Base-by-base conservation (phyloP, 2,888 invertebrate genomes). In the Polylopha cassiicola region DNA sequence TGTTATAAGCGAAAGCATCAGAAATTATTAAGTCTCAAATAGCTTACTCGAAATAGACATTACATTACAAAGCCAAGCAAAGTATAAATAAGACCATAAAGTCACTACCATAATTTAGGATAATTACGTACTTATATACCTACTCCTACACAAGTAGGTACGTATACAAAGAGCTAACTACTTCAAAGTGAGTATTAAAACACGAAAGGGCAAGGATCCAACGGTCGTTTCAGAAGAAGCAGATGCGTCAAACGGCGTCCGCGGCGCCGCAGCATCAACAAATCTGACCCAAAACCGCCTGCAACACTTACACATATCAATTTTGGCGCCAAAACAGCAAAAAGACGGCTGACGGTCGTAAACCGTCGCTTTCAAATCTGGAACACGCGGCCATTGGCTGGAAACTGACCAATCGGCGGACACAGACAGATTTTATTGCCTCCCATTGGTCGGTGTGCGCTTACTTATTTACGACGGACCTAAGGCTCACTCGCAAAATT, bases 251-350 rank as follows among this genome's bases (percentile, higher is more conserved):
- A 8, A 3, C 13, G 18, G 4, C 3, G 15, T 2, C 13, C 2
- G 8, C 6, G 21, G 7, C 7, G 18, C 8, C 6, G 23, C 15
- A 13, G 5, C 20, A 18, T 27, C 28, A 45, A 34, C 45, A 36
- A 47, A 44, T 44, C 43, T 47, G 34, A 58, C 52, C 57, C 50
- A 58, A 65, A 58, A 55, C 51, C 51, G 43, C 37, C 48, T 45
- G 32, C 48, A 52, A 48, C 51, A 54, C 60, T 59, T 65, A 65
- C 70, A 68, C 58, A 68, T 77, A 76, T 73, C 72, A 75, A 73
- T 75, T 84, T 84, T 82, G 82, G 81, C 82, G 84, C 82, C 82
- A 81, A 82, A 84, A 84, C 72, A 65, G 69, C 73, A 68, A 74
- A 78, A 77, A 74, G 75, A 76, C 73, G 74, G 70, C 72, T 68